A percentile compares a stretch with the other conserved stretches of the same genome.
Evolutionary conservation across 1,140 invertebrate genomes (phyloP).

Genomic region (Caenorhabditis tropicalis): DNA sequence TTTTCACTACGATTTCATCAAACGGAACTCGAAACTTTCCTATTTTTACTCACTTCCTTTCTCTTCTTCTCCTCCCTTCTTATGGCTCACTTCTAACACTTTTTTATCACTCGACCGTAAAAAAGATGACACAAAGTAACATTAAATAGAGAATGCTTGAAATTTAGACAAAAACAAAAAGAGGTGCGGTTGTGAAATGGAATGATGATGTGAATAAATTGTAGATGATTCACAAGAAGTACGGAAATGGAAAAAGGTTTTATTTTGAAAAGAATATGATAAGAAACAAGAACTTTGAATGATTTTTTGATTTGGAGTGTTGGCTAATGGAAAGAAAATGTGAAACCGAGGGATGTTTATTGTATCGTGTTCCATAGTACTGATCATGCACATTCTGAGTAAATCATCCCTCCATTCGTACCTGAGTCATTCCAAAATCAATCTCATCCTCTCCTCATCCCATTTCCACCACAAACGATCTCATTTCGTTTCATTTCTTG

Average conservation of each 20-base stretch:
- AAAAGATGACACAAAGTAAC: neutral
- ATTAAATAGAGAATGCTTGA: conserved; percentile 10
- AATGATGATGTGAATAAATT: neutral
- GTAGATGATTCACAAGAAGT: conserved; percentile 9
- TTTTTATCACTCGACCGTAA: neutral
- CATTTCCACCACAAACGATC: conserved; percentile 24
- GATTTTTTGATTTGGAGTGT: too few relatives aligned
- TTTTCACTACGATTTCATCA: neutral
- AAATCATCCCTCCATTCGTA: too few relatives aligned
- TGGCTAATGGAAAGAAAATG: too few relatives aligned
- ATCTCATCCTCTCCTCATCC: neutral
- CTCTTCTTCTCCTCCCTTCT: neutral
- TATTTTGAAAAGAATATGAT: neutral
- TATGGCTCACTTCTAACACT: neutral
- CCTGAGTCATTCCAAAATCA: too few relatives aligned
- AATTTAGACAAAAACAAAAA: neutral
- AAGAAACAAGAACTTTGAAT: neutral
- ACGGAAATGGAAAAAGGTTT: conserved; percentile 10
- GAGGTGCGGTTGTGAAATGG: neutral
- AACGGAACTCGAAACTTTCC: neutral
- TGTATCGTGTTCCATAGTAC: too few relatives aligned
- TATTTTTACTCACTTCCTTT: neutral
- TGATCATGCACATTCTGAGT: too few relatives aligned
- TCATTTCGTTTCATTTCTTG: neutral
- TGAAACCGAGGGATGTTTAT: too few relatives aligned